Evolutionary conservation across 2,888 invertebrate species (phyloP).

Genomic region (Sussaba pulchella): DNA sequence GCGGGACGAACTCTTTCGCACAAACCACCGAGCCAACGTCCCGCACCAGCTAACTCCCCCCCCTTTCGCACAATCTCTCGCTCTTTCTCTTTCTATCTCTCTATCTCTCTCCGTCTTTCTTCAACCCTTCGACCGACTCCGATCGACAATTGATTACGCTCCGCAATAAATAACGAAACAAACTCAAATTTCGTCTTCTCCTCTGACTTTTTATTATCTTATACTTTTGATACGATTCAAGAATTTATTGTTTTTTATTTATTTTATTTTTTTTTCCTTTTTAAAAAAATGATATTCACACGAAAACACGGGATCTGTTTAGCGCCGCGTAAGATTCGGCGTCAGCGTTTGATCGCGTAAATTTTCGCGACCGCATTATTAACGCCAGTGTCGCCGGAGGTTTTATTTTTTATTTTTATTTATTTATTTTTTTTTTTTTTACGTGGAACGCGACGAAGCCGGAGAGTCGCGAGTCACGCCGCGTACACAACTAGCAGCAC

Average conservation of each 20-base stretch:
- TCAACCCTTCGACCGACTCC: no score
- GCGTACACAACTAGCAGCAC: constrained; percentile 74
- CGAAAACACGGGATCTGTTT: constrained; percentile 31
- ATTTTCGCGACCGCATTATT: constrained; percentile 54
- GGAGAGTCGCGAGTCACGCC: constrained; percentile 70
- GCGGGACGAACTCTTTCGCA: background rate
- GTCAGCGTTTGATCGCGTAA: constrained; percentile 29
- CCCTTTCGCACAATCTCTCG: constrained; percentile 3
- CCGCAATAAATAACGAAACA: background rate
- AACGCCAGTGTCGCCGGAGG: constrained; percentile 39
- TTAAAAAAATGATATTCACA: constrained; percentile 12
- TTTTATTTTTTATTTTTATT: constrained; percentile 34
- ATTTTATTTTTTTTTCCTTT: background rate
- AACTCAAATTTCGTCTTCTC: constrained; percentile 9
- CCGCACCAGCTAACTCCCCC: background rate
- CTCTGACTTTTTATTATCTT: background rate
- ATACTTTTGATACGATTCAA: background rate
- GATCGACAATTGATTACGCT: constrained; percentile 6
- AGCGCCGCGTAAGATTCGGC: constrained; percentile 16
- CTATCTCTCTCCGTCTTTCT: constrained; percentile 11
- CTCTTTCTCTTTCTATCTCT: background rate
- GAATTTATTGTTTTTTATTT: background rate
- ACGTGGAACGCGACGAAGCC: constrained; percentile 54
- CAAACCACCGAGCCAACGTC: constrained; percentile 1
- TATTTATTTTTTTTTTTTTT: background rate